Base-by-base conservation (phyloP, 2,888 invertebrate genomes). In the Chrysolina oricalcia region DNA sequence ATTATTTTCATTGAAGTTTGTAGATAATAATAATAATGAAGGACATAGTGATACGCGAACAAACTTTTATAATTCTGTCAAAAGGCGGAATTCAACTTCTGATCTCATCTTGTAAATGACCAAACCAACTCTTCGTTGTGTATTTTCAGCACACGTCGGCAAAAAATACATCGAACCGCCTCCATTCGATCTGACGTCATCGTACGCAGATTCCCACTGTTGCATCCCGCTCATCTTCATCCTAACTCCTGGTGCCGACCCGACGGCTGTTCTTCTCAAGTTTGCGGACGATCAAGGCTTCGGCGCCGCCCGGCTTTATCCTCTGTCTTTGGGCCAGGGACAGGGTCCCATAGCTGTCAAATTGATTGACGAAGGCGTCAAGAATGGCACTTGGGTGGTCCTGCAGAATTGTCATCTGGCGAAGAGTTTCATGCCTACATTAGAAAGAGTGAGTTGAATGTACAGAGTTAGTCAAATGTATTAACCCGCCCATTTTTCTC, bases 391-490 rank as follows among this genome's bases (percentile, higher is more conserved):
- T 64, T 98, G 98, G 98, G 96, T 98, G 0, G 93, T 98, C 19
- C 89, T 98, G 70, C 98, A 98, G 90, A 98, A 98, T 89, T 98
- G 98, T 86, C 98, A 98, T 87, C 90, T 98, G 83, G 98, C 98
- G 0, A 95, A 96, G 84, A 97, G 97, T 85, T 98, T 97, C 93
- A 98, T 98, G 98, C 94, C 95, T 0, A 92, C 93, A 65, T 89
- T 98, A 78, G 98, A 98, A 89, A 95, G 94, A 90, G 95, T 95
- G 88, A 84, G 86, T 71, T 48, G 27, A 8, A 35, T 35, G n/a
- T n/a, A n/a, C n/a, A n/a, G n/a, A n/a, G n/a, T n/a, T n/a, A n/a
- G n/a, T n/a, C n/a, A n/a, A n/a, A n/a, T n/a, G n/a, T n/a, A n/a
- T n/a, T n/a, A n/a, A n/a, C n/a, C n/a, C n/a, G n/a, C n/a, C n/a